Percentiles rank a stretch among this genome's conserved stretches.
These are phyloP conservation scores for Malacoctenus gilli DNA, from an alignment of 2,797 vertebrate genomes.

Conservation along the genomic window DNA sequence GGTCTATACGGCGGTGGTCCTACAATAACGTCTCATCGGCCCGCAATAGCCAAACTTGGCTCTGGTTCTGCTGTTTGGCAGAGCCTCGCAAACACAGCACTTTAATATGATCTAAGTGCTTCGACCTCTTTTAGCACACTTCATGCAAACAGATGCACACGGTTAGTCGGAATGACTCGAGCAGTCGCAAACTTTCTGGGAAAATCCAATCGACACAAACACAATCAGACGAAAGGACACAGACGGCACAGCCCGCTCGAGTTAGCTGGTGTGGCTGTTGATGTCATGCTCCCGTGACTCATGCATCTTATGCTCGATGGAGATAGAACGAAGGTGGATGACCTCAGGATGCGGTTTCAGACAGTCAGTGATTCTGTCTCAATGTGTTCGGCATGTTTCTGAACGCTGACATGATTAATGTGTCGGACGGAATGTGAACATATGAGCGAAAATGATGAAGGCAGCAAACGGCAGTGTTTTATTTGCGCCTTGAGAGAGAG, in stretches of 20 bases:
- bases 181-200: constrained; percentile 34
- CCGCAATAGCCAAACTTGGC: too few relatives aligned
- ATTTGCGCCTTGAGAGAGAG: background rate
- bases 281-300: constrained; percentile 54
- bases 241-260: constrained; percentile 9
- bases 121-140: constrained; percentile 35
- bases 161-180: constrained; percentile 55
- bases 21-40: too few relatives aligned
- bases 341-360: constrained; percentile 11
- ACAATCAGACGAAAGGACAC: constrained; percentile 18
- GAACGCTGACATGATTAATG: constrained; percentile 13
- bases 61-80: too few relatives aligned
- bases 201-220: constrained; percentile 26
- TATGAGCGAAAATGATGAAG: constrained; percentile 9
- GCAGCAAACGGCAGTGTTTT: background rate
- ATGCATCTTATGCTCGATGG: constrained; percentile 29
- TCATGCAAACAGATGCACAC: constrained; percentile 48
- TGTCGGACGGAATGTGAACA: too few relatives aligned
- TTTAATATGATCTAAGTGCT: background rate
- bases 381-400: constrained; percentile 11
- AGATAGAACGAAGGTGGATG: constrained; percentile 9
- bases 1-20: too few relatives aligned
- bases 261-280: constrained; percentile 20
- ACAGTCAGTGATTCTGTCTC: background rate
- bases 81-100: too few relatives aligned